Evolutionary conservation across 2,113 vertebrate species (phyloP), one percentile per base, ranked within the genome.

Genomic region (Apeltes quadracus): DNA sequence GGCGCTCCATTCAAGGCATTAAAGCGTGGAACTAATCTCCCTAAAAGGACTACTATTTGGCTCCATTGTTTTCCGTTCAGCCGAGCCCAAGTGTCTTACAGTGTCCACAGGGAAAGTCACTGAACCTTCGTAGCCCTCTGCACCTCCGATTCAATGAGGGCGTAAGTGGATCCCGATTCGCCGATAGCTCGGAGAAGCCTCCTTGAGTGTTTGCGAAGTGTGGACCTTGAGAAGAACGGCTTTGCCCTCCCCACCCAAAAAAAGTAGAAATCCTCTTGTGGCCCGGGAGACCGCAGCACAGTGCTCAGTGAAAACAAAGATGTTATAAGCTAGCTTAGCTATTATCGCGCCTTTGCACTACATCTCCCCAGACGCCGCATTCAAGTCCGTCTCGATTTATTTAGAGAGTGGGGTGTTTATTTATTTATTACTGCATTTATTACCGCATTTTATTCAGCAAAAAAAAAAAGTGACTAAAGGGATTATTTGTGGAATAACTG

Each of bases 401-500:
- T 91, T 87, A 6, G n/a, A 3, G 5, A 4, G 48, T 10, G 12
- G 54, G 63, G 61, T 41, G 75, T 82, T 90, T 90, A 85, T 93
- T 92, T 93, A 91, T 93, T 92, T 93, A 92, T 90, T 88, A 83
- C 68, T 46, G 61, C 79, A 71, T 91, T 88, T 85, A 85, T 86
- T 76, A 83, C 61, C 61, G 59, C 65, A 89, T 90, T 93, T 93
- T 90, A 75, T 75, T 59, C 74, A 72, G 88, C 83, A 96, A 96
- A 95, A 94, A 95, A 51, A 41, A 34, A 34, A 34, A 41, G 94
- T 93, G 92, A 94, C 96, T 97, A 96, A 98, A 96, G 95, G 96
- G 97, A 99, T 98, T 99, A 98, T 95, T 95, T 95, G 94, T 96
- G 94, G 95, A 95, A 95, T 85, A 87, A 90, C 87, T 88, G 76